Evolutionary conservation across 1,140 invertebrate species (phyloP), one percentile per base, ranked within the genome.

Genomic region (Trichonephila inaurata): DNA sequence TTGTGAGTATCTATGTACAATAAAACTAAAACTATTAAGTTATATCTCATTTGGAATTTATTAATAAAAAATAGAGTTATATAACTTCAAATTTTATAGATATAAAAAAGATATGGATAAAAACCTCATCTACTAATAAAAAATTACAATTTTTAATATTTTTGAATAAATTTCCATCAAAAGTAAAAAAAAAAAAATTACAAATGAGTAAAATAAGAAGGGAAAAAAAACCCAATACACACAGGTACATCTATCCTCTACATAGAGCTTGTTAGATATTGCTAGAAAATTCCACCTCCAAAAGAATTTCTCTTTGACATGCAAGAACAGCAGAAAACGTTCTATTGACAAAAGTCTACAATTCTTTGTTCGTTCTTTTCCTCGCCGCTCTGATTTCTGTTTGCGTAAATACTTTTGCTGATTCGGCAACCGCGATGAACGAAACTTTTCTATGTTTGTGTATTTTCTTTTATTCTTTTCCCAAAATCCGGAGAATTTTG

Each of bases 331-430:
- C 85, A 86, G 28, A 87, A 87, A 89, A 72, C 66, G 66, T 6
- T 18, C 14, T 89, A 66, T 62, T 72, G 88, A 89, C 51, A n/a
- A 40, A 58, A 77, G 64, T 28, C 66, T 89, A 28, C 40, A 24
- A 89, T 24, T 58, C 86, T 33, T 51, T 72, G 69, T 72, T 89
- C 51, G 24, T 28, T 89, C 61, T 77, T 33, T 89, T 89, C 88
- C 69, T 51, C 44, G 5, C 6, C 33, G 66, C 44, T 89, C 64
- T 72, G 88, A 89, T 89, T 89, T 89, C 88, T 89, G 88, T 89
- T 89, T 89, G 88, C 88, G 88, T 89, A 89, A 89, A 89, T 89
- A 62, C 88, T 89, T 89, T 77, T 72, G 88, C 88, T 89, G 88
- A 89, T 77, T 89, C 88, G 10, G 88, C 69, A 44, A 77, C 58